These are phyloP conservation scores for Oncorhynchus kisutch DNA, from an alignment of 2,113 vertebrate genomes.

Conservation along the genomic window DNA sequence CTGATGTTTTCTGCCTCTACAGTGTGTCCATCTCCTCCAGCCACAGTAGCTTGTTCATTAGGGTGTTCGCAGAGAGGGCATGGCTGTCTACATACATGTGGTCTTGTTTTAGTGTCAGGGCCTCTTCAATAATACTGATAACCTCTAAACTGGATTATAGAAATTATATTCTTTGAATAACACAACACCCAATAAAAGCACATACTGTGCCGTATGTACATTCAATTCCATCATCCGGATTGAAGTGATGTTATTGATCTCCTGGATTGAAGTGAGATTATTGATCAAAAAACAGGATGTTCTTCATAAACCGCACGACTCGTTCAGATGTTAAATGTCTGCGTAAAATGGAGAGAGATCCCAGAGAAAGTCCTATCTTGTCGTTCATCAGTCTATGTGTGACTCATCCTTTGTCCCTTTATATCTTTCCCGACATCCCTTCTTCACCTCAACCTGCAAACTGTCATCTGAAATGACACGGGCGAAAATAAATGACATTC, in stretches of 20 bases:
- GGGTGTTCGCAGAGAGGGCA: slow-evolving; percentile 45
- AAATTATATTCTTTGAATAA: slow-evolving; percentile 19
- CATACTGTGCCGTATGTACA: not conserved
- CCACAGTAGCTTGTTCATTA: slow-evolving; percentile 18
- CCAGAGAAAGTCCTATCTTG: slow-evolving; percentile 21
- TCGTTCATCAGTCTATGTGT: slow-evolving; percentile 59
- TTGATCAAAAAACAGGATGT: not conserved
- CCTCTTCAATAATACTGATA: slow-evolving; percentile 41
- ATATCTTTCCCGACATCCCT: slow-evolving; percentile 29
- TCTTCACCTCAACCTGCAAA: not conserved
- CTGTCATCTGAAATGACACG: slow-evolving; percentile 8
- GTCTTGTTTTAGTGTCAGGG: slow-evolving; percentile 51
- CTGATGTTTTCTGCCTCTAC: slow-evolving; percentile 24
- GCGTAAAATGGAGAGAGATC: not conserved
- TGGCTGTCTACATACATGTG: slow-evolving; percentile 49
- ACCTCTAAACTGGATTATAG: slow-evolving; percentile 31
- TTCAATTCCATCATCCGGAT: not conserved
- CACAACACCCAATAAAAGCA: not conserved
- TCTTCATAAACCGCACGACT: not conserved
- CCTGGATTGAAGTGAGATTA: not conserved
- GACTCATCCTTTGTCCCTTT: slow-evolving; percentile 51
- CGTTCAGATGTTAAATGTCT: slow-evolving; percentile 22
- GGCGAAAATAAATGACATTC: slow-evolving; percentile 16
- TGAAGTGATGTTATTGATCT: not conserved
- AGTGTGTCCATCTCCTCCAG: slow-evolving; percentile 24